Evolutionary conservation across 1,140 invertebrate species (phyloP), one percentile per base, ranked within the genome.

Genomic region (Camponotus floridanus): DNA sequence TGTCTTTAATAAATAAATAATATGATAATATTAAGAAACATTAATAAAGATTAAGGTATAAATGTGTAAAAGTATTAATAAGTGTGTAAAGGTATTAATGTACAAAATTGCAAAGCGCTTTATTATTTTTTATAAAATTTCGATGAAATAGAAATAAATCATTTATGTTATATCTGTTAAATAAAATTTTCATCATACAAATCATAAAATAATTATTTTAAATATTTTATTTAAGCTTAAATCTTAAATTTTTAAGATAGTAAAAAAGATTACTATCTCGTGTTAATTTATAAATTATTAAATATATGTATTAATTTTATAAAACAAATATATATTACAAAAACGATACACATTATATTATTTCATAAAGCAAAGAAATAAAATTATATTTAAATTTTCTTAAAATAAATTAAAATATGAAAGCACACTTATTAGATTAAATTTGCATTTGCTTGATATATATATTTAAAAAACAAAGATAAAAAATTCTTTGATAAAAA

Each of bases 241-340:
- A 71, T 18, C 26, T 26, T 48, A n/a, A 73, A 51, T 33, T 73
- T 31, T 48, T 71, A 26, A 26, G 26, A 26, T n/a, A 33, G 9
- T 31, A n/a, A 18, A 5, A 26, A 48, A 70, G 4, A 33, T 21
- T 31, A 51, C 31, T 51, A 5, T 2, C 31, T 33, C 6, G 7
- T 71, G 4, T 51, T 33, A 55, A 0, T 18, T 73, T 45, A 11
- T 1, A 15, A 48, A 31, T 7, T 33, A 33, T 6, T 33, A 73
- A 73, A 73, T 73, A 33, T 33, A 73, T 73, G n/a, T 33, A 33
- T 18, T 0, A 61, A 21, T 61, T 9, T 55, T 73, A 26, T 73
- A 55, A 73, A 51, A 73, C 4, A 33, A n/a, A 9, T 68, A 61
- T 11, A 26, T 11, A 61, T 31, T 6, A n/a, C 26, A 51, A 71